Percentiles rank a stretch among this genome's conserved stretches.
Conservation (phyloP, 1,140 invertebrate genomes). For the Sminthurinus signatus region DNA sequence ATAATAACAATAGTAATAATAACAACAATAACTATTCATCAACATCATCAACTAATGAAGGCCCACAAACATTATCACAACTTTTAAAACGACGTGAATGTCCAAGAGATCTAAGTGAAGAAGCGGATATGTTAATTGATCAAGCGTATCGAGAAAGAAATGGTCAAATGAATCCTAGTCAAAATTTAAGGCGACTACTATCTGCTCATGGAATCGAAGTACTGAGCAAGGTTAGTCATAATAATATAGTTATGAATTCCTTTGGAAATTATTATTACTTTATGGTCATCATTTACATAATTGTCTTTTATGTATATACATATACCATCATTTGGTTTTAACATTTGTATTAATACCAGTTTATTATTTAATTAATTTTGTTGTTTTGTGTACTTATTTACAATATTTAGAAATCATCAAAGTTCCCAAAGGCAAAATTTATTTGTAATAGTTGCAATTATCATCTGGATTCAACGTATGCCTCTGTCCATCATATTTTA, state of each 20-base stretch:
- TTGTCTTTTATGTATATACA: conserved; percentile 6
- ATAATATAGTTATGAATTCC: not conserved
- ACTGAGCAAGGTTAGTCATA: conserved; percentile 16
- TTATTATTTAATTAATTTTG: no score
- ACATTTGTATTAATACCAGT: no score
- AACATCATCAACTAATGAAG: not conserved
- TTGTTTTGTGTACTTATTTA: not conserved
- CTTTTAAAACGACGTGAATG: conserved; percentile 16
- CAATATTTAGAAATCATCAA: conserved; percentile 31
- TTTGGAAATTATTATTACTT: not conserved
- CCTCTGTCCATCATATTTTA: conserved; percentile 22
- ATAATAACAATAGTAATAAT: not conserved
- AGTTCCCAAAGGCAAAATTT: conserved; percentile 35
- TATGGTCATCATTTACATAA: not conserved
- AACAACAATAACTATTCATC: not conserved
- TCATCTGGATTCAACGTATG: conserved; percentile 32
- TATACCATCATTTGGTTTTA: no score
- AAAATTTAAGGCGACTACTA: not conserved
- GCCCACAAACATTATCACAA: not conserved
- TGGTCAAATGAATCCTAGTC: not conserved
- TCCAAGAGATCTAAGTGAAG: conserved; percentile 11
- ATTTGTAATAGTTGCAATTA: conserved; percentile 35
- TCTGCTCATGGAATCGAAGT: conserved; percentile 16
- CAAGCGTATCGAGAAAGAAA: conserved; percentile 1
- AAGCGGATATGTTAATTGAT: not conserved